Evolutionary conservation across 2,888 invertebrate genomes (phyloP).

Genomic region (Tiphia femorata): DNA sequence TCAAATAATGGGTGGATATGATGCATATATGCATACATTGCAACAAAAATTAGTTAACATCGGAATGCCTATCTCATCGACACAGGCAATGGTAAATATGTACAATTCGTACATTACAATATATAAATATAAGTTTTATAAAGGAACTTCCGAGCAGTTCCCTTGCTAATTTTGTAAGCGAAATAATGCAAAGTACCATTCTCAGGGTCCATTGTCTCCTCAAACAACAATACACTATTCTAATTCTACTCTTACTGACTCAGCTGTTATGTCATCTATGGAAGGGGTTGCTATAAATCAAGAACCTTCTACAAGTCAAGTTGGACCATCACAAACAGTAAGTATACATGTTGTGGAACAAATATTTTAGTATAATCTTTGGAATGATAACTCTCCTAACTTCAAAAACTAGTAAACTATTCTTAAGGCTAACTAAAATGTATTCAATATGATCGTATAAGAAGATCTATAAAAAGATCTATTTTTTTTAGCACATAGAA

Average conservation of each 20-base stretch:
- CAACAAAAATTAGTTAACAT: slow-evolving; percentile 77
- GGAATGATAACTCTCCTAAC: too few relatives aligned
- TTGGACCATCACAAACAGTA: slow-evolving; percentile 49
- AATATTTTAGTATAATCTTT: too few relatives aligned
- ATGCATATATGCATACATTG: slow-evolving; percentile 77
- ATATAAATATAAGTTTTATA: background rate
- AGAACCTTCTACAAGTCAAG: slow-evolving; percentile 27
- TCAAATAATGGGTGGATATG: slow-evolving; percentile 72
- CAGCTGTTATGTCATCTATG: slow-evolving; percentile 19
- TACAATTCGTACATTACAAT: slow-evolving; percentile 15
- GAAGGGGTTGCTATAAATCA: slow-evolving; percentile 25
- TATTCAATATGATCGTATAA: too few relatives aligned
- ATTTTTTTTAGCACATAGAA: slow-evolving; percentile 40
- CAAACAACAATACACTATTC: slow-evolving; percentile 64
- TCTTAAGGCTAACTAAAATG: too few relatives aligned
- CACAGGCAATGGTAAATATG: slow-evolving; percentile 29
- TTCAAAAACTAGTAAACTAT: too few relatives aligned
- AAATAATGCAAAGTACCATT: too few relatives aligned
- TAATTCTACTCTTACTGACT: slow-evolving; percentile 22
- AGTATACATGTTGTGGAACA: too few relatives aligned
- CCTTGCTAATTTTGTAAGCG: background rate
- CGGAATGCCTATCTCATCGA: slow-evolving; percentile 51
- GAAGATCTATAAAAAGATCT: too few relatives aligned
- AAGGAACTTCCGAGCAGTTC: background rate
- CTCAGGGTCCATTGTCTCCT: slow-evolving; percentile 68